Evolutionary conservation across 1,140 invertebrate species (phyloP), one percentile per base, ranked within the genome.

Genomic region (Drosophila neocordata): DNA sequence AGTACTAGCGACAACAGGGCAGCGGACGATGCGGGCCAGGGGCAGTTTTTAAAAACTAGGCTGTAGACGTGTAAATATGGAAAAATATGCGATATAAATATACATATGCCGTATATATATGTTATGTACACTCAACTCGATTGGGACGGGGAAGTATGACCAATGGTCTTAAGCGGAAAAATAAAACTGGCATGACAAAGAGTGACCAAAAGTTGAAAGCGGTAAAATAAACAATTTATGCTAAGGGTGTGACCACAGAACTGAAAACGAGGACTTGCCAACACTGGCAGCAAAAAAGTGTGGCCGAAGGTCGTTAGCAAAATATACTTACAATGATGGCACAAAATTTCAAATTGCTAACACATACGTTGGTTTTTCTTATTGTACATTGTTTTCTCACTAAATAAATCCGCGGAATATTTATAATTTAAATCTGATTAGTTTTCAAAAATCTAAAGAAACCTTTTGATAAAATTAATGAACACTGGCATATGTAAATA

Each of bases 91-190:
- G 20, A 59, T 59, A 59, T 59, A 59, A 37, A 48, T 48, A 48
- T 37, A 22, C 24, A 56, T 55, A 55, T 55, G 27, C 52, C 56
- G 52, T 53, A 53, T 34, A 56, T 70, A 56, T 70, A 63, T 63
- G 59, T 59, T 88, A 67, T 82, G 74, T 85, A 81, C 78, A 85
- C 82, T 82, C 65, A 71, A 72, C 69, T 88, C 65, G 41, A 44
- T 15, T 44, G 41, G 41, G 15, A 44, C 41, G 41, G 41, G 41
- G 41, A 44, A 44, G 41, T 44, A 44, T 44, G 41, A 44, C 13
- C 41, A 44, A 44, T 18, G n/a, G 41, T 38, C 37, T 38, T n/a
- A 38, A 38, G 37, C 37, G 37, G 12, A 15, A 41, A 41, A 41
- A 41, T 41, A 41, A 41, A 41, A 41, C 38, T 41, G 38, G 13